Evolutionary conservation across 1,140 invertebrate species (phyloP), one percentile per base, ranked within the genome.

Genomic region (Telenomus remus): DNA sequence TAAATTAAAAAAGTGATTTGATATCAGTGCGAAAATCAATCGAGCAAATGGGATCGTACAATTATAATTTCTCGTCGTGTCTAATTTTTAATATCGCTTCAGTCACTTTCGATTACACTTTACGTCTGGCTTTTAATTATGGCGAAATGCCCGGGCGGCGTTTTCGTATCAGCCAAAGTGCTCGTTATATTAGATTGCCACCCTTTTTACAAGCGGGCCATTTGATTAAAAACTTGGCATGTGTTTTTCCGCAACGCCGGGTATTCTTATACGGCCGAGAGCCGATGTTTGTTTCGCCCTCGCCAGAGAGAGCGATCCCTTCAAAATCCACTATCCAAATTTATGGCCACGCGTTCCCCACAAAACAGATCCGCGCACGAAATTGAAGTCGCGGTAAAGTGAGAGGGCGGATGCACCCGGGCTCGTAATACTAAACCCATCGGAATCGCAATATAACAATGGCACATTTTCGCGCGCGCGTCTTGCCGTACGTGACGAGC

Each of bases 361-460:
- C 80, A 76, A 81, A 73, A 60, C 73, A 61, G 79, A 80, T 77
- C 75, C 80, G 69, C 76, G 76, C 79, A 66, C 79, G 74, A 81
- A 85, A 80, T 81, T 79, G 80, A 82, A 82, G 70, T 79, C 47
- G 78, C 70, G 53, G 39, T 10, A 50, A 49, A 37, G 65, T 39
- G 48, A 44, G 16, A 19, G 16, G 19, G 39, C 39, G 46, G 49
- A 49, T 11, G 50, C 42, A 71, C 49, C 57, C 59, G 56, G 55
- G 9, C 33, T 48, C 65, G 76, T 79, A 80, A 80, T 79, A 80
- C 74, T 72, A 80, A 81, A 81, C 78, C 76, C 72, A 78, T 76
- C 65, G 70, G 77, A 79, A 76, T 79, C 76, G 79, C 81, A 82
- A 82, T 82, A 81, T 82, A 65, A 57, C 69, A 60, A 72, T 53